A percentile compares a stretch with the other conserved stretches of the same genome.
These are phyloP conservation scores for Hydropsyche betteni DNA, from an alignment of 2,888 invertebrate species.

Conservation along the genomic window DNA sequence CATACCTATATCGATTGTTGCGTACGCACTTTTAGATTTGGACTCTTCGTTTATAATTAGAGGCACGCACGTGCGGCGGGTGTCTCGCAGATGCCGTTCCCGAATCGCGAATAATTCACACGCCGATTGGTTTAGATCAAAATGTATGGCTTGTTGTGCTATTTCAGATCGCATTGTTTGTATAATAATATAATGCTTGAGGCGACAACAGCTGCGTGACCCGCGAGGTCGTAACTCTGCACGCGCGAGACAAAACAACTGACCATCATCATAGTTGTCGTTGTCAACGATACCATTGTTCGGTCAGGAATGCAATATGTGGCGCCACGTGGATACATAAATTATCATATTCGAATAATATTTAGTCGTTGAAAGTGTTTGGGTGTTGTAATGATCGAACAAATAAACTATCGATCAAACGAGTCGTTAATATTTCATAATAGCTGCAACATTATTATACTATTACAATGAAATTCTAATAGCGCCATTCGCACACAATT, in stretches of 20 bases:
- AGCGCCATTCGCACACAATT: no score
- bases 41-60: slow-evolving; percentile 11
- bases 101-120: slow-evolving; percentile 2
- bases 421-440: no score
- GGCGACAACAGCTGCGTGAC: slow-evolving; percentile 68
- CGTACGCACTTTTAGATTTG: no score
- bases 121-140: background rate
- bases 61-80: background rate
- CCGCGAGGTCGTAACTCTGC: slow-evolving; percentile 57
- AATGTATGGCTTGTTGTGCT: background rate
- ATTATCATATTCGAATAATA: no score
- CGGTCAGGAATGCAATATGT: no score
- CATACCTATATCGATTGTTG: no score
- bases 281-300: slow-evolving; percentile 3
- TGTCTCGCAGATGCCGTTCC: background rate
- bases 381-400: no score
- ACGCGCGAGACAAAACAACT: slow-evolving; percentile 14
- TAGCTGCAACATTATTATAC: no score
- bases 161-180: background rate
- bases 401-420: no score
- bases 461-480: no score
- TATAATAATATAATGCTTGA: background rate
- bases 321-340: no score
- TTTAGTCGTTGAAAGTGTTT: no score
- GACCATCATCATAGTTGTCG: slow-evolving; percentile 5